Evolutionary conservation across 2,113 vertebrate genomes (phyloP).

Genomic region (Neodontobutis hainanensis): DNA sequence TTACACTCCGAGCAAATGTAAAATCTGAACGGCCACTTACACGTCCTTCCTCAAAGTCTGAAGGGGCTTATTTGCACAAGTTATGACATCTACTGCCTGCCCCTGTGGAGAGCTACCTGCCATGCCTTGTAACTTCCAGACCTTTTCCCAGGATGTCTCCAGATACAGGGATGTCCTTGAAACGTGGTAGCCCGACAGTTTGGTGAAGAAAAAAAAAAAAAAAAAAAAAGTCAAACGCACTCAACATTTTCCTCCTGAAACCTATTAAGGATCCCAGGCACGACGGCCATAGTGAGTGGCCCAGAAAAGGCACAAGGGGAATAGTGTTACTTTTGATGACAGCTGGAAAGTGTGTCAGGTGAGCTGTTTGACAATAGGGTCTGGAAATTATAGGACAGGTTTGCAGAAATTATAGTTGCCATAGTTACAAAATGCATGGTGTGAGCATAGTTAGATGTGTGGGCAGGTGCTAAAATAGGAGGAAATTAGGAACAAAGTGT

Average conservation of each 20-base stretch:
- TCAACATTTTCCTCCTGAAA: not conserved
- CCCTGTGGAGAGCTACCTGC: slow-evolving; percentile 44
- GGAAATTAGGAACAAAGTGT: no score
- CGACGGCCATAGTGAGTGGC: slow-evolving; percentile 12
- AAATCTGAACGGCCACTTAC: slow-evolving; percentile 22
- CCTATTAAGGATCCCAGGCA: slow-evolving; percentile 31
- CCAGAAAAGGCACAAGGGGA: slow-evolving; percentile 15
- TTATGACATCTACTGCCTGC: slow-evolving; percentile 16
- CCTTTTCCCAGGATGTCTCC: slow-evolving; percentile 19
- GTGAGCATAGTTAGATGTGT: no score
- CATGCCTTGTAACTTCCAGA: slow-evolving; percentile 18
- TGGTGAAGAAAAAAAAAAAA: slow-evolving; percentile 27
- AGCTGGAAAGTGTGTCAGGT: slow-evolving; percentile 26
- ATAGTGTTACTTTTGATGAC: slow-evolving; percentile 40
- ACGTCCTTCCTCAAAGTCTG: slow-evolving; percentile 13
- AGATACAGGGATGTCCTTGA: slow-evolving; percentile 37
- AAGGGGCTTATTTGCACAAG: slow-evolving; percentile 38
- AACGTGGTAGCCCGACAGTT: slow-evolving; percentile 26
- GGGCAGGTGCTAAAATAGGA: no score
- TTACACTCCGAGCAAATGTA: slow-evolving; percentile 19
- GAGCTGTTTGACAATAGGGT: slow-evolving; percentile 34
- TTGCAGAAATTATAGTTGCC: no score
- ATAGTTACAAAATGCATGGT: no score
- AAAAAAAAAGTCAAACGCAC: slow-evolving; percentile 12
- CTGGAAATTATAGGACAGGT: not conserved